A percentile compares a stretch with the other conserved stretches of the same genome.
Evolutionary conservation across 2,113 vertebrate species (phyloP).

Genomic region (Bothrops jararaca): DNA sequence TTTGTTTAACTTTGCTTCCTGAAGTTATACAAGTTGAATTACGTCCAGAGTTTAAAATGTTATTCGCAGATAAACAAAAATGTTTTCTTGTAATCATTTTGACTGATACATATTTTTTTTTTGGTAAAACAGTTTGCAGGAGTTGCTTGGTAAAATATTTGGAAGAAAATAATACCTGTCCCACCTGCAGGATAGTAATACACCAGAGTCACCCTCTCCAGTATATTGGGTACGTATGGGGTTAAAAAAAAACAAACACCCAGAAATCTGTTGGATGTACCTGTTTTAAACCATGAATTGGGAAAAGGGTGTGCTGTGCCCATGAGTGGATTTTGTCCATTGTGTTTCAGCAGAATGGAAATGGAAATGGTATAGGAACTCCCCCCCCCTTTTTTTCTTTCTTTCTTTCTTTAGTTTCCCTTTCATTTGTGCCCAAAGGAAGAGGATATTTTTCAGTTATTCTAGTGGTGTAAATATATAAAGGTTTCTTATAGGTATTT

Average conservation of each 20-base stretch:
- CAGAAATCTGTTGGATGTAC: not conserved
- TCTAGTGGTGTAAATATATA: not conserved
- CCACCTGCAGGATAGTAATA: conserved; percentile 97
- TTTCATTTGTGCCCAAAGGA: not conserved
- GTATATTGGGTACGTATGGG: conserved; percentile 89
- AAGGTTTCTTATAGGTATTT: not conserved
- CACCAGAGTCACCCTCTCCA: conserved; percentile 98
- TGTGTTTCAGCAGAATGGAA: not conserved
- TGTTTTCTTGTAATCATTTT: not conserved
- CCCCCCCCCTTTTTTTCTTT: not conserved
- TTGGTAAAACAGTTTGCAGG: conserved; percentile 83
- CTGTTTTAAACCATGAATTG: not conserved
- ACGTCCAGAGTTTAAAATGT: not conserved
- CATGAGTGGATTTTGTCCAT: not conserved
- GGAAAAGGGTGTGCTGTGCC: not conserved
- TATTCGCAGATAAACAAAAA: not conserved
- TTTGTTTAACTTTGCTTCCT: not conserved
- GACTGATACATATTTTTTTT: not conserved
- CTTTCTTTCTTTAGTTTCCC: not conserved
- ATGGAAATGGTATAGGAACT: not conserved
- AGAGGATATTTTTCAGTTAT: not conserved
- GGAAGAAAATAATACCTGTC: conserved; percentile 99
- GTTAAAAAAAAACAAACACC: not conserved
- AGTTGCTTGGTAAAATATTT: conserved; percentile 98
- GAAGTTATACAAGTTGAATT: not conserved